Percentiles rank a stretch among this genome's conserved stretches.
These are phyloP conservation scores for Ictalurus furcatus DNA, from an alignment of 2,113 vertebrate species.

Conservation along the genomic window DNA sequence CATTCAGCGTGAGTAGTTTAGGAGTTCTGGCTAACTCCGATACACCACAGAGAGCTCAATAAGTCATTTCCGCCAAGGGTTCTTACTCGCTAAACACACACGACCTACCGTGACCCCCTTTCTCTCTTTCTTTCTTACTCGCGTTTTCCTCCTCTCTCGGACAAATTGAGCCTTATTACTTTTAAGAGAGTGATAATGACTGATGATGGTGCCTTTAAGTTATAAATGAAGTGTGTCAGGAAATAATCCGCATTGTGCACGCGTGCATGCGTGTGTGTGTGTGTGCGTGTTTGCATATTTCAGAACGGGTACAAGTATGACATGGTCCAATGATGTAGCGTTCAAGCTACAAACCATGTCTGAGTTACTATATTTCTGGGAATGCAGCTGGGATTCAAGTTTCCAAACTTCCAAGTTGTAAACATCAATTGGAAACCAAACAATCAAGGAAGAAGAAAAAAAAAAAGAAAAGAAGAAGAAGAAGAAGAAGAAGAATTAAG, in stretches of 20 bases:
- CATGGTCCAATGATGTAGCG: background rate
- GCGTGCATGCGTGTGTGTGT: background rate
- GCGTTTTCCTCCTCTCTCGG: background rate
- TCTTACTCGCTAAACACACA: constrained; percentile 37
- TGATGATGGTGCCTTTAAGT: constrained; percentile 16
- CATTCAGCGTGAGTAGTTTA: constrained; percentile 44
- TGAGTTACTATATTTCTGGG: constrained; percentile 28
- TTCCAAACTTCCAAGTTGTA: constrained; percentile 4
- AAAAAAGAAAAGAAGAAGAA: background rate
- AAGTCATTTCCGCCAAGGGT: constrained; percentile 45
- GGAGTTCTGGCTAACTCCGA: constrained; percentile 42
- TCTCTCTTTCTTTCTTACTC: background rate
- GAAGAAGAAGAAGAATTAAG: background rate
- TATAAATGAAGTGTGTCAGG: constrained; percentile 1
- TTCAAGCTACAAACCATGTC: background rate
- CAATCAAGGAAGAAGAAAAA: background rate
- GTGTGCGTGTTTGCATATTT: background rate
- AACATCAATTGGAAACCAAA: constrained; percentile 6
- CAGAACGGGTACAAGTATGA: background rate
- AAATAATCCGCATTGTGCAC: background rate
- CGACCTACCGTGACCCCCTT: constrained; percentile 22
- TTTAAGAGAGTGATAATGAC: constrained; percentile 30
- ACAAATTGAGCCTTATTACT: constrained; percentile 22
- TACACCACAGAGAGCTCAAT: constrained; percentile 45
- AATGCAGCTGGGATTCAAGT: constrained; percentile 26